These are phyloP conservation scores for Allacma fusca DNA, from an alignment of 2,888 invertebrate genomes.

Conservation along the genomic window DNA sequence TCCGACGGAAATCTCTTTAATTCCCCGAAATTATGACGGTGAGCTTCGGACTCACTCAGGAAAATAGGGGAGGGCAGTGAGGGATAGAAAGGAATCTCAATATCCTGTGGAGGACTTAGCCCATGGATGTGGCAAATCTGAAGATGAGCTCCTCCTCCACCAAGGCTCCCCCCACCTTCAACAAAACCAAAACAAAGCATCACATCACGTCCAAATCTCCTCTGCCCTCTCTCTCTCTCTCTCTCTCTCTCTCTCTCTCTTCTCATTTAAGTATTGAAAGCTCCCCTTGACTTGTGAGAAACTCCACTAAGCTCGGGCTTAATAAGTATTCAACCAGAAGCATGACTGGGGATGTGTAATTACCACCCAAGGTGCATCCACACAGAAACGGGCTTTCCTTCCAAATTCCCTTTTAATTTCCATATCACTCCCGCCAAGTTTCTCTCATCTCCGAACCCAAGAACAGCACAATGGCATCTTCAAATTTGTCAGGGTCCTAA, in stretches of 20 bases:
- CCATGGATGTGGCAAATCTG: slow-evolving; percentile 61
- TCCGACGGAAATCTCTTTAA: slow-evolving; percentile 78
- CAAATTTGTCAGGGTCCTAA: slow-evolving; percentile 9
- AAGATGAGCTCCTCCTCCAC: slow-evolving; percentile 51
- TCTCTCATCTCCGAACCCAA: no score
- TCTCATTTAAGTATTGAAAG: no score
- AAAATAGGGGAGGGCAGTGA: slow-evolving; percentile 60
- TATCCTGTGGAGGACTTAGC: slow-evolving; percentile 58
- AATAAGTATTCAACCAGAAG: not conserved
- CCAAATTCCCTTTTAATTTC: not conserved
- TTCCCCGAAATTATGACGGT: slow-evolving; percentile 57
- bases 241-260: no score
- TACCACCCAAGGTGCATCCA: not conserved
- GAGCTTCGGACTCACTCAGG: slow-evolving; percentile 60
- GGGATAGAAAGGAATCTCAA: slow-evolving; percentile 61
- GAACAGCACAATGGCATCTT: not conserved
- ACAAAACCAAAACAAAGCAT: not conserved
- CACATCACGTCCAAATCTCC: no score
- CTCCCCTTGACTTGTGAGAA: not conserved
- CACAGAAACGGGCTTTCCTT: not conserved
- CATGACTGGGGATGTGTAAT: not conserved
- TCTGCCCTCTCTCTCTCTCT: no score
- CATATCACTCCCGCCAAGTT: not conserved
- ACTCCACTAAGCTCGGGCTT: not conserved
- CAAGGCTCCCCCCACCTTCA: slow-evolving; percentile 47